Evolutionary conservation across 2,797 vertebrate species (phyloP).

Genomic region (Phrynocephalus guinanensis): DNA sequence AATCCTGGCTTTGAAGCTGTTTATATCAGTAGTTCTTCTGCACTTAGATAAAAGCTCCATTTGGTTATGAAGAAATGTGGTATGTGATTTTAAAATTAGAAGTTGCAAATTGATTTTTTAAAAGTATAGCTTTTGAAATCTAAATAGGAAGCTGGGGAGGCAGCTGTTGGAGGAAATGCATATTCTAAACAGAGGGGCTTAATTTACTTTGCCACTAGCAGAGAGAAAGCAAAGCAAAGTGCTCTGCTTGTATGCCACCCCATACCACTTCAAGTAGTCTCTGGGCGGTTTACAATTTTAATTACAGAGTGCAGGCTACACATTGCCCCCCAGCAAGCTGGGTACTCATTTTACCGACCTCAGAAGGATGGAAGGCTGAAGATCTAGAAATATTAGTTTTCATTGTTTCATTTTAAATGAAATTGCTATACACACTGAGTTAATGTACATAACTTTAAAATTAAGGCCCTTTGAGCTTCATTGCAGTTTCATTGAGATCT

Average conservation of each 20-base stretch:
- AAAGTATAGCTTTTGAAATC: constrained; percentile 65
- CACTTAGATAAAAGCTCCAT: constrained; percentile 59
- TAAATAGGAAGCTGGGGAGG: constrained; percentile 56
- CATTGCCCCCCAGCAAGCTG: too few species aligned
- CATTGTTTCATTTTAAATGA: constrained; percentile 49
- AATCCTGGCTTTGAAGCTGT: constrained; percentile 66
- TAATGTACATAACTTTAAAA: constrained; percentile 43
- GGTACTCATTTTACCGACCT: too few species aligned
- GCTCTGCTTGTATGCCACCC: too few species aligned
- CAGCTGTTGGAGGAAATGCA: constrained; percentile 56
- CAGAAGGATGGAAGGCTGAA: neutral
- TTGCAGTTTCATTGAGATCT: constrained; percentile 19
- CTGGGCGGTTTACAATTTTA: too few species aligned
- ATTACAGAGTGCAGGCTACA: too few species aligned
- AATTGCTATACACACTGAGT: constrained; percentile 37
- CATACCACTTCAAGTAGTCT: too few species aligned
- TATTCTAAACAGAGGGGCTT: constrained; percentile 44
- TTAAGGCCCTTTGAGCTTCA: constrained; percentile 45
- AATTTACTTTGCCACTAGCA: constrained; percentile 55
- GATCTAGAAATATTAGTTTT: constrained; percentile 48
- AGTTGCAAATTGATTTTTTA: constrained; percentile 55
- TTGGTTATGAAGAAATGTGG: constrained; percentile 62
- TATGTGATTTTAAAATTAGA: constrained; percentile 60
- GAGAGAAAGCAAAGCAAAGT: constrained; percentile 23
- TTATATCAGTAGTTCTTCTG: constrained; percentile 64